phyloP scores from a whole-genome alignment of 35 echinoderm and acorn worm species.

The Eucidaris tribuloides region DNA sequence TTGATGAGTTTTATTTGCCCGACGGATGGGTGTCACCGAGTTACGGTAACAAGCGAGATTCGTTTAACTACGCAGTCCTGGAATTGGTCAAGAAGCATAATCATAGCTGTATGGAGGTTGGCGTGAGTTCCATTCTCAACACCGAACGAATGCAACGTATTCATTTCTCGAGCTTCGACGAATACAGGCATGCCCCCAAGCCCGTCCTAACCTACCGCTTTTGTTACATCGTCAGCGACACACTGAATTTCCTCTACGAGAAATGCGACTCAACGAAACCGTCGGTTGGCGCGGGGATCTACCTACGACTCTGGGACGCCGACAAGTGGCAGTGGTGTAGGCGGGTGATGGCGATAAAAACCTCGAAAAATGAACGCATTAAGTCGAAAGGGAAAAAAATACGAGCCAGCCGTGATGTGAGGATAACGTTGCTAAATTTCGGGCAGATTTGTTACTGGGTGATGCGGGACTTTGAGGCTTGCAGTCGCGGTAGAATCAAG shows the following conservation, averaged over 20 bases:
- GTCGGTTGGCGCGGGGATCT: slow-evolving; percentile 79
- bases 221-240: slow-evolving; percentile 50
- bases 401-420: slow-evolving; percentile 57
- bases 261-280: slow-evolving; percentile 60
- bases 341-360: slow-evolving; percentile 64
- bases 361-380: slow-evolving; percentile 22
- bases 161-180: slow-evolving; percentile 60
- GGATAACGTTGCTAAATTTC: slow-evolving; percentile 85
- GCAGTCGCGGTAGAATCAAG: slow-evolving; percentile 21
- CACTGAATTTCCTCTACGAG: slow-evolving; percentile 57
- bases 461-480: slow-evolving; percentile 74
- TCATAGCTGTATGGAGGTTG: slow-evolving; percentile 55
- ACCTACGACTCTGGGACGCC: slow-evolving; percentile 66
- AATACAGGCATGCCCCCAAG: not conserved
- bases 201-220: slow-evolving; percentile 70
- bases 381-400: not conserved
- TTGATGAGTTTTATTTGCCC: slow-evolving; percentile 31
- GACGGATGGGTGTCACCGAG: slow-evolving; percentile 43
- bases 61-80: slow-evolving; percentile 60
- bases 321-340: slow-evolving; percentile 32
- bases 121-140: not conserved
- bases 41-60: not conserved
- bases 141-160: slow-evolving; percentile 27
- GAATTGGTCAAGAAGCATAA: not conserved
- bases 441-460: slow-evolving; percentile 96